Base-by-base conservation (phyloP, 2,113 vertebrate genomes). In the Glaucomys volans region DNA sequence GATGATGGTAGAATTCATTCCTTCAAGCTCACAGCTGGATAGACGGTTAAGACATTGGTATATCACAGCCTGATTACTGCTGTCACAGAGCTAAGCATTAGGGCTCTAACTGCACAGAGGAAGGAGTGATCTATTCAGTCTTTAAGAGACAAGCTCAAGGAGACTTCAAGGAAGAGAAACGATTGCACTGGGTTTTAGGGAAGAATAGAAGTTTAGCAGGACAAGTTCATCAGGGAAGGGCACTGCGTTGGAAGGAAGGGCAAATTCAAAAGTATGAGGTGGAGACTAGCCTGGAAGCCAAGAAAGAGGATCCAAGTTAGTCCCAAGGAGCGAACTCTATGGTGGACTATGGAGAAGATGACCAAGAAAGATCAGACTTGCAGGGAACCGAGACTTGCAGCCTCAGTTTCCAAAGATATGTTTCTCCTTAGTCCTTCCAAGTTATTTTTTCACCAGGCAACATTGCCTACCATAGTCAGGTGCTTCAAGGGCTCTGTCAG, bases 101-200 rank as follows among this genome's bases (percentile, higher is more conserved):
- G 9, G 32, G 32, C 32, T 18, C 0, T 40, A 12, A 26, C 0
- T 69, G 24, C 17, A 59, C n/a, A 37, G 62, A 50, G 9, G 64
- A 40, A 71, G 66, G 42, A 44, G 26, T 9, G 22, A 40, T 4
- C 17, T n/a, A 20, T 35, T 40, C 32, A 69, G 35, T 22, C 91
- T 62, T 37, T 9, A 93, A 96, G 79, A 90, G 10, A 72, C 16
- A 69, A 84, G 74, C 44, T 67, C 66, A 59, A 87, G 54, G 50
- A 87, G 22, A 42, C 13, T 37, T 88, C n/a, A 30, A 77, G 82
- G 64, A 94, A 24, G 26, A 74, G 62, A 91, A 76, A 79, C 5
- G 14, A 74, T 40, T 30, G 16, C 18, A 4, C 0, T 5, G 35
- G 22, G 35, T 54, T 32, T 94, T 54, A n/a, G 44, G 37, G 42